Evolutionary conservation across 2,113 vertebrate species (phyloP).

Genomic region (Pica pica): DNA sequence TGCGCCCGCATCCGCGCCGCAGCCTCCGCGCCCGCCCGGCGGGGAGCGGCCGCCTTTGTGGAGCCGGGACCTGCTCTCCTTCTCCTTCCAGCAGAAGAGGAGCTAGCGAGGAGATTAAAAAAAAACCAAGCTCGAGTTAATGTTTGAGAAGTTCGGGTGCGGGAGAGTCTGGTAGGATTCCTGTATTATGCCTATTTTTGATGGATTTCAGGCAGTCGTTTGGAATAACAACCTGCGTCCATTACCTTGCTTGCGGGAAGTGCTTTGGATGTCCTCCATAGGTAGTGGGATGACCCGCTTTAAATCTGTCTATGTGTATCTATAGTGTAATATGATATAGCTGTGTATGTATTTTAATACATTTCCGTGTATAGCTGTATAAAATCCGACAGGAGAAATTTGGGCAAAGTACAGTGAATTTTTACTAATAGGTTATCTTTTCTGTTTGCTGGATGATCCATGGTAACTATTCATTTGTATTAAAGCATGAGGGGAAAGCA

Average conservation of each 20-base stretch:
- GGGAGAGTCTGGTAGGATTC: constrained; percentile 49
- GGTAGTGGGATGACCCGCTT: not conserved
- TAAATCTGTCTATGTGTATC: not conserved
- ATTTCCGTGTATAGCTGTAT: fast-evolving
- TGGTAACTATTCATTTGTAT: not conserved
- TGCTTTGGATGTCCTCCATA: constrained; percentile 11
- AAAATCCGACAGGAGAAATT: not conserved
- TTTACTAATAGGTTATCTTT: not conserved
- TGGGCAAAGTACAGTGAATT: not conserved
- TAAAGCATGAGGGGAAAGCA: fast-evolving
- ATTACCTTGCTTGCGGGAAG: constrained; percentile 10
- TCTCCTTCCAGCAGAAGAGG: not conserved
- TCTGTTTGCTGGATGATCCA: not conserved
- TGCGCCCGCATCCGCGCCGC: not conserved
- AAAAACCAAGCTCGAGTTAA: not conserved
- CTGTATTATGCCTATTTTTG: not conserved
- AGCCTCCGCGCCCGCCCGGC: constrained; percentile 18
- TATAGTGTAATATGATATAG: not conserved
- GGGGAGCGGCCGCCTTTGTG: constrained; percentile 50
- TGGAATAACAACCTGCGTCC: not conserved
- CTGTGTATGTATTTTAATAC: not conserved
- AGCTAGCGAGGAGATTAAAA: not conserved
- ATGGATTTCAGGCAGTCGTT: not conserved
- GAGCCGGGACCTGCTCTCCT: constrained; percentile 2
- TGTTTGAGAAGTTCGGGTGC: constrained; percentile 41